Evolutionary conservation across 2,113 vertebrate species (phyloP).

Genomic region (Corvus cornix): DNA sequence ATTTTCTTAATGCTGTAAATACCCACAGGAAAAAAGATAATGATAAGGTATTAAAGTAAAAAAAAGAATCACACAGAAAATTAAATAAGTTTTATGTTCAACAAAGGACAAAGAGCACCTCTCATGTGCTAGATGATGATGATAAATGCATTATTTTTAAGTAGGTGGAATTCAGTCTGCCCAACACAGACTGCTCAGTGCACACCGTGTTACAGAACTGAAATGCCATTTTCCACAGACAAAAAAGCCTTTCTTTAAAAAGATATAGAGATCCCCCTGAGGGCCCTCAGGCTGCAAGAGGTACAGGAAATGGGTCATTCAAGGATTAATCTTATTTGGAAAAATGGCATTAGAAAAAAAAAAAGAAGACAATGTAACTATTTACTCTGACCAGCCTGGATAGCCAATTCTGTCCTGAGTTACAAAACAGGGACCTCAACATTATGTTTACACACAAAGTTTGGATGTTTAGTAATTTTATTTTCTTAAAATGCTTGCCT

Average conservation of each 20-base stretch:
- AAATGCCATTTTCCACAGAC: not conserved
- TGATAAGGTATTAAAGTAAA: not conserved
- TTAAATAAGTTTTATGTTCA: not conserved
- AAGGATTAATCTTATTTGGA: constrained; percentile 40
- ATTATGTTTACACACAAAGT: not conserved
- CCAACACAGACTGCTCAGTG: not conserved
- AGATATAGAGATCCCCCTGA: constrained; percentile 24
- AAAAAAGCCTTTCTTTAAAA: constrained; percentile 53
- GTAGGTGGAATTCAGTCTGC: constrained; percentile 4
- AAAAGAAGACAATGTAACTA: constrained; percentile 21
- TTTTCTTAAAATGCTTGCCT: not conserved
- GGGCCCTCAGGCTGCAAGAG: constrained; percentile 25
- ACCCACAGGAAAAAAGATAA: not conserved
- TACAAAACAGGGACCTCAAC: not conserved
- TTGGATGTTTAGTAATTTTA: not conserved
- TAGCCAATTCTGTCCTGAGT: not conserved
- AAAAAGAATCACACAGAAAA: not conserved
- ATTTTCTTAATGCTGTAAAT: not conserved
- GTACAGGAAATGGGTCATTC: constrained; percentile 51
- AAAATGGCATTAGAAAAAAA: constrained; percentile 26
- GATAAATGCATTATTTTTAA: not conserved
- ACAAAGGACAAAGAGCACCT: not conserved
- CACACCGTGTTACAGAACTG: not conserved
- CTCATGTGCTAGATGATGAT: not conserved
- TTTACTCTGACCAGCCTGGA: constrained; percentile 16